Evolutionary conservation across 2,113 vertebrate genomes (phyloP).

Genomic region (Garra rufa): DNA sequence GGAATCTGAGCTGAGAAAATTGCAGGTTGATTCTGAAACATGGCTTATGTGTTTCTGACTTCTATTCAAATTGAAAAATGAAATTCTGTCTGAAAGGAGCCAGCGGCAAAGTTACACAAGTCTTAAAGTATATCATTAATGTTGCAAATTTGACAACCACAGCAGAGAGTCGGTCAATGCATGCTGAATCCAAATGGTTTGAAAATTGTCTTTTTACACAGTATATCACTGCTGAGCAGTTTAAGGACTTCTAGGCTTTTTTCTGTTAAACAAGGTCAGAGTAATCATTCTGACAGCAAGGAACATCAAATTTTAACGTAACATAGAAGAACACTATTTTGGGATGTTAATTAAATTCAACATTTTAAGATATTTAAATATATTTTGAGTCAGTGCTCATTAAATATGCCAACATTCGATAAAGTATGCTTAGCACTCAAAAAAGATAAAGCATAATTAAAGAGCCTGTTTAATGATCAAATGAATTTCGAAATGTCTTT

Average conservation of each 20-base stretch:
- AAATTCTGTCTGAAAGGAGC: conserved; percentile 1
- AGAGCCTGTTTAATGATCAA: neutral
- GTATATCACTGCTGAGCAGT: conserved; percentile 4
- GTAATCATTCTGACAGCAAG: neutral
- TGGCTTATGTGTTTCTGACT: neutral
- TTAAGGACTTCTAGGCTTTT: conserved; percentile 2
- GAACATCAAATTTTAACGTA: conserved; percentile 15
- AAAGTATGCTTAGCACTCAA: neutral
- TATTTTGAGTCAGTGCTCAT: neutral
- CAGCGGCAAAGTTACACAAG: conserved; percentile 23
- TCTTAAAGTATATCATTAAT: conserved; percentile 28
- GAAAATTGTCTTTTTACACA: conserved; percentile 3
- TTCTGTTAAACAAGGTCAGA: neutral
- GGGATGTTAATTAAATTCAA: conserved; percentile 19
- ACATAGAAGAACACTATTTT: neutral
- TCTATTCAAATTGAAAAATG: conserved; percentile 6
- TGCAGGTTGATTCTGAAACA: neutral
- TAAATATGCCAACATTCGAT: neutral
- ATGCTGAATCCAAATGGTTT: neutral
- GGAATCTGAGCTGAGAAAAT: neutral
- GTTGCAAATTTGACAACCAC: neutral
- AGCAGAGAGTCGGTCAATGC: conserved; percentile 9
- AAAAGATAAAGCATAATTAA: conserved; percentile 32
- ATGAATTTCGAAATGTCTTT: neutral
- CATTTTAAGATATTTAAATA: neutral